Evolutionary conservation across 2,797 vertebrate species (phyloP).

Genomic region (Characodon lateralis): DNA sequence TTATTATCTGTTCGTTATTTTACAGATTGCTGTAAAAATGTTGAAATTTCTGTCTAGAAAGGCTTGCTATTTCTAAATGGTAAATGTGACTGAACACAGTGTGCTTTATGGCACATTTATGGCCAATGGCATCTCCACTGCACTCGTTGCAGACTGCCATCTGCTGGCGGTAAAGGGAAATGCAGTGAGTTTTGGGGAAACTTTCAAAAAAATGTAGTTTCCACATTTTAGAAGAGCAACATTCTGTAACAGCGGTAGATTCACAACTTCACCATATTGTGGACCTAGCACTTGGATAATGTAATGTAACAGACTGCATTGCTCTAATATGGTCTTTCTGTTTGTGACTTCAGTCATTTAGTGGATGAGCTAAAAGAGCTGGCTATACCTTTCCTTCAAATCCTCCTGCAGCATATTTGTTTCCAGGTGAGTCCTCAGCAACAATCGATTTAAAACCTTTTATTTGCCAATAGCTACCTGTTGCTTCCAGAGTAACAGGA

Average conservation of each 20-base stretch:
- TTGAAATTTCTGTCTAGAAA: too few relatives aligned
- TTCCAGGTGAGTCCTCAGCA: constrained; percentile 83
- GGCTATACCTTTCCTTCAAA: constrained; percentile 81
- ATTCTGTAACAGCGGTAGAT: neutral
- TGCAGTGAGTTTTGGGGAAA: neutral
- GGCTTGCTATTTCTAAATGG: neutral
- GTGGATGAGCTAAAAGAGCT: constrained; percentile 84
- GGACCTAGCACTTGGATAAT: too few relatives aligned
- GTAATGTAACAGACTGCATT: neutral
- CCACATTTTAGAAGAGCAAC: neutral
- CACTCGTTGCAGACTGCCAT: neutral
- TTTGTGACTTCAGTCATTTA: constrained; percentile 77
- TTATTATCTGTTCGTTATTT: neutral
- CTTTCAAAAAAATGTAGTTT: too few relatives aligned
- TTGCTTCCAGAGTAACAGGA: neutral
- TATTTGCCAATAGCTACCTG: neutral
- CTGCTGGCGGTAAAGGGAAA: neutral
- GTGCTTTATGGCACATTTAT: too few relatives aligned
- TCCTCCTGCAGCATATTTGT: constrained; percentile 92
- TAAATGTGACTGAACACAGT: too few relatives aligned
- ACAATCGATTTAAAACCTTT: neutral
- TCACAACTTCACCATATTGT: neutral
- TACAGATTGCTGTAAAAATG: neutral
- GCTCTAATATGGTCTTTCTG: neutral
- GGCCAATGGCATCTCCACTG: too few relatives aligned